phyloP scores from a whole-genome alignment of 1,140 invertebrate genomes.

The Diorhabda carinulata region DNA sequence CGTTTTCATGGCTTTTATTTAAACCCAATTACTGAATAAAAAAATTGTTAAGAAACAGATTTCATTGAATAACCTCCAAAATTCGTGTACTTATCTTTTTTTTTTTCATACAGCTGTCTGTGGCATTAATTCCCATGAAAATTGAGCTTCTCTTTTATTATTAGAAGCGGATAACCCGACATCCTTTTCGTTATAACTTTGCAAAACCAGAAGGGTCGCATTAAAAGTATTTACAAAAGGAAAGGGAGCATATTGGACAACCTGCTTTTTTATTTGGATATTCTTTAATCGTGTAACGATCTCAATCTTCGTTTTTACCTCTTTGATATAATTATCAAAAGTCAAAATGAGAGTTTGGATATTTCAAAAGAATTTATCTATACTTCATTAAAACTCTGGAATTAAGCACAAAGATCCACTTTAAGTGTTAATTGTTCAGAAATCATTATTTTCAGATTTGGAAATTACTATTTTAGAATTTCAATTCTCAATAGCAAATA shows the following conservation, averaged over 20 bases:
- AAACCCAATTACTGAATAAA: too few relatives aligned
- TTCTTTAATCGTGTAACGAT: background rate
- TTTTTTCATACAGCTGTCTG: background rate
- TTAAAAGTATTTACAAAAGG: conserved; percentile 6
- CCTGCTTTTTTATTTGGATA: background rate
- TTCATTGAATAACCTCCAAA: background rate
- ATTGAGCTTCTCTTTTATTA: conserved; percentile 7
- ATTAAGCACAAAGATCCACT: too few relatives aligned
- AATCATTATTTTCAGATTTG: too few relatives aligned
- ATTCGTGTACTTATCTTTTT: background rate
- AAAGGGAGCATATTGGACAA: background rate
- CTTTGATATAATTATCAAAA: background rate
- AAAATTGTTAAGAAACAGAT: too few relatives aligned
- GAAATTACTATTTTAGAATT: too few relatives aligned
- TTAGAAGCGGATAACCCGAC: conserved; percentile 8
- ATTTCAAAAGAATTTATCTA: too few relatives aligned
- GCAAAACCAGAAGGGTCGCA: background rate
- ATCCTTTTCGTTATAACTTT: conserved; percentile 6
- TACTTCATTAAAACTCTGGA: too few relatives aligned
- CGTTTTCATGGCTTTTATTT: too few relatives aligned
- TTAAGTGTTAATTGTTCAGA: too few relatives aligned
- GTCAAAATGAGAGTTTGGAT: too few relatives aligned
- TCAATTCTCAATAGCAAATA: too few relatives aligned
- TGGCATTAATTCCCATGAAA: background rate
- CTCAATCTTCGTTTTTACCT: background rate